Conservation (phyloP, 2,113 vertebrate species). For the Myiozetetes cayanensis region DNA sequence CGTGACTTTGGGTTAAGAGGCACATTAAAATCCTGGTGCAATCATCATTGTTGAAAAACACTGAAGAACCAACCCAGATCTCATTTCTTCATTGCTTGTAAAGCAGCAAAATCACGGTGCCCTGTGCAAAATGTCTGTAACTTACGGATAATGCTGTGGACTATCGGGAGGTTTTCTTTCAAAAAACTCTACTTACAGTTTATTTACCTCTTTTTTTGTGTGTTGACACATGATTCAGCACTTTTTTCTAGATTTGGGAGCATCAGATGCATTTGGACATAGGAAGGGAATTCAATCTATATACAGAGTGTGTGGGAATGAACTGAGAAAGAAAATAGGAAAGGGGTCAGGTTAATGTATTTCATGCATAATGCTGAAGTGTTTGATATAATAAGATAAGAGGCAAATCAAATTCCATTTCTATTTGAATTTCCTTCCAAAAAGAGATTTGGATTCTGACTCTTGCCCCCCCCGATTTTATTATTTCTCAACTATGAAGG, state of each 20-base stretch:
- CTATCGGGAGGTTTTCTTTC: neutral
- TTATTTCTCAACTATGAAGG: neutral
- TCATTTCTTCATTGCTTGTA: neutral
- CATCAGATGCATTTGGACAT: neutral
- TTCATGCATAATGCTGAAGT: neutral
- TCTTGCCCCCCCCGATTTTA: neutral
- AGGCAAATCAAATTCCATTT: neutral
- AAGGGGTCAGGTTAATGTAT: neutral
- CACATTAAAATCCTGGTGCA: neutral
- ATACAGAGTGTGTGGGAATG: neutral
- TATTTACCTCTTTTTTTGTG: neutral
- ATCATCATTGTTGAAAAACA: rapidly evolving
- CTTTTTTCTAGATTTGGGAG: neutral
- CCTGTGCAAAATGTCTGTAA: neutral
- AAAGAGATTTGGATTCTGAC: neutral
- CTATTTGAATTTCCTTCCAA: neutral
- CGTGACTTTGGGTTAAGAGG: neutral
- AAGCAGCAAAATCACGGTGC: neutral
- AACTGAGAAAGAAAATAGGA: neutral
- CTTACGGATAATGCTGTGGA: neutral
- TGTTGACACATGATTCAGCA: neutral
- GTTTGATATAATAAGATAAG: neutral
- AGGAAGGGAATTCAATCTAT: neutral
- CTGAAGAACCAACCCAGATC: neutral
- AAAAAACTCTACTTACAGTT: neutral